Conservation (phyloP, 1,140 invertebrate genomes). For the Rhyacophila brunnea region DNA sequence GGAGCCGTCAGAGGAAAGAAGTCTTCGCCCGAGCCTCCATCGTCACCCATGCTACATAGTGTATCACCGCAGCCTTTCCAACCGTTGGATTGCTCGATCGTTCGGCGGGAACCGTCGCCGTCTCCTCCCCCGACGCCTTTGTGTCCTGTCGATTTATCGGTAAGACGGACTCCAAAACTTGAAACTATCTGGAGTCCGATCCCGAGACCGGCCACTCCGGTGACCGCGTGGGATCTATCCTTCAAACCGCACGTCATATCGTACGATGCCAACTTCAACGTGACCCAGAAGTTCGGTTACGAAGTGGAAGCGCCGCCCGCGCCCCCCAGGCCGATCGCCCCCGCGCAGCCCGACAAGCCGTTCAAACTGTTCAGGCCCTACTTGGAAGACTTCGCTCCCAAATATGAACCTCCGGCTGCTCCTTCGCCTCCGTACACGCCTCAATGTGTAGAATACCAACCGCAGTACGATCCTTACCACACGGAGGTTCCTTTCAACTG, state of each 20-base stretch:
- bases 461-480: constrained; percentile 20
- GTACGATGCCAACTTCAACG: neutral
- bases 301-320: constrained; percentile 35
- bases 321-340: constrained; percentile 36
- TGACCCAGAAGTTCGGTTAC: constrained; percentile 20
- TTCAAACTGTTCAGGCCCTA: constrained; percentile 71
- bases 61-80: constrained; percentile 40
- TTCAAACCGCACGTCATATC: constrained; percentile 34
- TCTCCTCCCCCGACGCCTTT: constrained; percentile 22
- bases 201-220: constrained; percentile 51
- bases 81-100: constrained; percentile 48
- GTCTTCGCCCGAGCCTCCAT: constrained; percentile 40
- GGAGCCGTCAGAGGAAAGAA: constrained; percentile 59
- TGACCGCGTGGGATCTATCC: constrained; percentile 57
- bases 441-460: constrained; percentile 38
- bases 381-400: constrained; percentile 58
- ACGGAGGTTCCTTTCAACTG: neutral
- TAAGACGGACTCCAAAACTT: constrained; percentile 40
- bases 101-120: constrained; percentile 35
- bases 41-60: constrained; percentile 36
- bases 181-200: constrained; percentile 30
- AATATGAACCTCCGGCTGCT: constrained; percentile 41
- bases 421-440: constrained; percentile 39
- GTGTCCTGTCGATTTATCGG: constrained; percentile 53
- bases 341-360: constrained; percentile 48